These are phyloP conservation scores for Meriones unguiculatus DNA, from an alignment of 2,113 vertebrate species.

Conservation along the genomic window DNA sequence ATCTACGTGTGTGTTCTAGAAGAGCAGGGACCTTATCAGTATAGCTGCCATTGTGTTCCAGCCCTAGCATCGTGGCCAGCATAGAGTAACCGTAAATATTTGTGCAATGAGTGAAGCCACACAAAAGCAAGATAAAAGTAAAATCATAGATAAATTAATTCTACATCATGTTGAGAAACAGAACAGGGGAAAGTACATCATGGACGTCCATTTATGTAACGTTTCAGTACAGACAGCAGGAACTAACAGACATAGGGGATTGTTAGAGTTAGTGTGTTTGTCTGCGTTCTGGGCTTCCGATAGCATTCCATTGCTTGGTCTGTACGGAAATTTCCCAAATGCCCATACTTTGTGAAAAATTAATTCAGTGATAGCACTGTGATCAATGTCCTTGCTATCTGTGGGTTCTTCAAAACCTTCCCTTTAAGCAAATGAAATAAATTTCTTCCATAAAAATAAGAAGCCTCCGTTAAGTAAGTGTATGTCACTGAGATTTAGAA, in stretches of 20 bases:
- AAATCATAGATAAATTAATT: conserved; percentile 43
- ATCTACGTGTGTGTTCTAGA: not conserved
- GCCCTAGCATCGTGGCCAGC: not conserved
- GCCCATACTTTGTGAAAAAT: not conserved
- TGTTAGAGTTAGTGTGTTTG: not conserved
- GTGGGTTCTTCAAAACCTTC: not conserved
- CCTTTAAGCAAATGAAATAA: conserved; percentile 10
- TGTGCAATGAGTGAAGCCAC: not conserved
- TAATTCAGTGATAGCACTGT: not conserved
- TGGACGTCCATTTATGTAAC: not conserved
- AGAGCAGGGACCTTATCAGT: not conserved
- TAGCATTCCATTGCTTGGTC: not conserved
- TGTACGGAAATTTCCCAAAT: not conserved
- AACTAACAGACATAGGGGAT: not conserved
- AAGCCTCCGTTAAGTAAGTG: not conserved
- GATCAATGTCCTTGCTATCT: not conserved
- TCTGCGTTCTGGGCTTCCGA: not conserved
- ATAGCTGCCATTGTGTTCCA: not conserved
- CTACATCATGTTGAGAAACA: not conserved
- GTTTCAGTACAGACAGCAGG: not conserved
- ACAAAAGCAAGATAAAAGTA: conserved; percentile 28
- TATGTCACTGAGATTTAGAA: not conserved
- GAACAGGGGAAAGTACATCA: not conserved
- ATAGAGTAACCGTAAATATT: not conserved
- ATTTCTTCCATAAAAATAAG: not conserved